Percentiles rank a stretch among this genome's conserved stretches.
Conservation (phyloP, 2,888 invertebrate genomes). For the Caradrina kadenii region DNA sequence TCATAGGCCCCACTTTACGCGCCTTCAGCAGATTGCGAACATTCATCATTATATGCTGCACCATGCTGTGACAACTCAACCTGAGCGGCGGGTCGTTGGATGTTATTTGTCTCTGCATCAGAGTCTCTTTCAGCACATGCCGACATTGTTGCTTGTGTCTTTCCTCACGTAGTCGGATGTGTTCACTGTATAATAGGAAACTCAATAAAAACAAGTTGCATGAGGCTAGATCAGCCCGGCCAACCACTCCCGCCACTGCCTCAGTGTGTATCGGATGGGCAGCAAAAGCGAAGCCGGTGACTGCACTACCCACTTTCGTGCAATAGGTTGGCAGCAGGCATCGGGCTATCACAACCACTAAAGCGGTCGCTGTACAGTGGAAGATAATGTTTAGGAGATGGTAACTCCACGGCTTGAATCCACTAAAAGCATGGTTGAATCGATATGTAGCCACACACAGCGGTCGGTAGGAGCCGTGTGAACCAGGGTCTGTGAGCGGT, state of each 20-base stretch:
- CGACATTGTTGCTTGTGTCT: constrained; percentile 81
- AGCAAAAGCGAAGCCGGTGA: constrained; percentile 97
- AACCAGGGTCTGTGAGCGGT: constrained; percentile 96
- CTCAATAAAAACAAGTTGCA: constrained; percentile 97
- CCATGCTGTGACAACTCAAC: constrained; percentile 84
- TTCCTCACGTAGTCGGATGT: constrained; percentile 92
- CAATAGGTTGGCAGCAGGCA: constrained; percentile 92
- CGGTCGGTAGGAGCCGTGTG: constrained; percentile 99
- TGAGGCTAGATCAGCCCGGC: constrained; percentile 97
- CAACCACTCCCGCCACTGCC: constrained; percentile 98
- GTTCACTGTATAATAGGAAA: constrained; percentile 96
- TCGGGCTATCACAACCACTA: constrained; percentile 95
- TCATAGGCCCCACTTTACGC: constrained; percentile 83
- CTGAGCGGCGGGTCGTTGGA: constrained; percentile 81
- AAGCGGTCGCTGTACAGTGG: constrained; percentile 95
- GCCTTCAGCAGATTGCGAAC: constrained; percentile 83
- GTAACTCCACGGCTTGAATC: constrained; percentile 95
- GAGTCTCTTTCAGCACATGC: constrained; percentile 77
- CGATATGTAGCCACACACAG: constrained; percentile 97
- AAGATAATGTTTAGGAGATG: constrained; percentile 96
- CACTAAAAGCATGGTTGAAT: constrained; percentile 94
- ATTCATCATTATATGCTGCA: constrained; percentile 86
- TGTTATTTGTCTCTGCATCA: constrained; percentile 74
- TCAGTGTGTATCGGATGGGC: constrained; percentile 99
- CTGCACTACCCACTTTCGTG: constrained; percentile 92